Evolutionary conservation across 2,113 vertebrate species (phyloP), one percentile per base, ranked within the genome.

Genomic region (Pampusana beccarii): DNA sequence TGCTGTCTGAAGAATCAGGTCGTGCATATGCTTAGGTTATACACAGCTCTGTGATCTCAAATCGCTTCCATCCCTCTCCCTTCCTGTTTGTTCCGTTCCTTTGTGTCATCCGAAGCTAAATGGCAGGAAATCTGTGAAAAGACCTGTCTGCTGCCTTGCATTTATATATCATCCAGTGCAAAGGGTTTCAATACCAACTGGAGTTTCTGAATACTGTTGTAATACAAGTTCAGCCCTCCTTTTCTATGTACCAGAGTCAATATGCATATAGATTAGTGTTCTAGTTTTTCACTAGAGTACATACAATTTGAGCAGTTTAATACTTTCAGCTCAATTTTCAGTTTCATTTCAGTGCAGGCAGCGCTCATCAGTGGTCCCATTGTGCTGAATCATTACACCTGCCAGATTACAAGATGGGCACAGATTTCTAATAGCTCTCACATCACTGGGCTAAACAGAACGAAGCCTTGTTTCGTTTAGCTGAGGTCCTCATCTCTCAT

Each of bases 1-100:
- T 6, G 21, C 77, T 95, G 80, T 88, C 82, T 95, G 65, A 88
- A 71, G 93, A 96, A 92, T 89, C 61, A 84, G 87, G 77, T 80
- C 13, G 69, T 93, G 93, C 86, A 86, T 89, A 72, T 66, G 70
- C 61, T 91, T 69, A 34, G 34, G 88, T 69, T 71, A 20, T 57
- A 73, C 93, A 40, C 7, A 81, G 73, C 80, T 90, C 80, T 93
- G 80, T 84, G 91, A 86, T 87, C 86, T 94, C 83, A 21, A 73
- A 69, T 92, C 82, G 15, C 73, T 78, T 61, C 66, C 61, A 74
- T 84, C 90, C 83, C 31, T 61, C 77, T 74, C 80, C 65, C 73
- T 74, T 57, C 72, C 83, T 61, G 80, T 71, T 91, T 73, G 51
- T 62, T 91, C 84, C 80, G 42, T 80, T 83, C 71, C 71, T 86